Percentiles rank a stretch among this genome's conserved stretches.
phyloP scores from a whole-genome alignment of 1,140 invertebrate species.

The Ganaspis sp. region DNA sequence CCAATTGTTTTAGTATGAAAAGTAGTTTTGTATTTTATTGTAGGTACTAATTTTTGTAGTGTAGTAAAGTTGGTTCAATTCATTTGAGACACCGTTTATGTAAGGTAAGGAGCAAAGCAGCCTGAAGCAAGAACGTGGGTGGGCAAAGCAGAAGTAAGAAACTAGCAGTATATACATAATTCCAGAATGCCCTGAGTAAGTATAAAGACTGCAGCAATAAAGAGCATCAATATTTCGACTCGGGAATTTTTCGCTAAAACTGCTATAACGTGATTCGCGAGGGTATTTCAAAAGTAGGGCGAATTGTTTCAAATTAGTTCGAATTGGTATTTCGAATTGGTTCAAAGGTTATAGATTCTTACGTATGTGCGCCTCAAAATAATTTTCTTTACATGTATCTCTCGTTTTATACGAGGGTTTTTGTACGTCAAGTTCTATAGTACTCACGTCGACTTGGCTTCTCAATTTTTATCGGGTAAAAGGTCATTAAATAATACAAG shows the following conservation, averaged over 20 bases:
- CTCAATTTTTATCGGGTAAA: slow-evolving; percentile 10
- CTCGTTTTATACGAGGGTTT: too few species aligned
- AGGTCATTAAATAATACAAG: slow-evolving; percentile 12
- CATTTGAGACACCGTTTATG: slow-evolving; percentile 7
- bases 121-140: slow-evolving; percentile 12
- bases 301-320: neutral
- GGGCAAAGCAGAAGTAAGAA: neutral
- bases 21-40: too few species aligned
- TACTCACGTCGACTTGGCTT: neutral
- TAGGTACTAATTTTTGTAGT: too few species aligned
- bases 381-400: neutral
- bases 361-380: neutral
- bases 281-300: slow-evolving; percentile 13
- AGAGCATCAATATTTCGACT: too few species aligned
- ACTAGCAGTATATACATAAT: neutral
- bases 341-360: slow-evolving; percentile 5
- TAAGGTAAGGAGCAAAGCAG: neutral
- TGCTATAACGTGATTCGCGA: slow-evolving; percentile 5
- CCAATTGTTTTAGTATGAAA: too few species aligned
- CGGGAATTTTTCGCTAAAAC: neutral
- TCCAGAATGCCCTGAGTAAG: neutral
- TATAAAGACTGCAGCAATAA: too few species aligned
- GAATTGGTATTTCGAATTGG: too few species aligned
- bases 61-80: slow-evolving; percentile 18
- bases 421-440: neutral